Evolutionary conservation across 2,113 vertebrate genomes (phyloP).

Genomic region (Podocnemis expansa): DNA sequence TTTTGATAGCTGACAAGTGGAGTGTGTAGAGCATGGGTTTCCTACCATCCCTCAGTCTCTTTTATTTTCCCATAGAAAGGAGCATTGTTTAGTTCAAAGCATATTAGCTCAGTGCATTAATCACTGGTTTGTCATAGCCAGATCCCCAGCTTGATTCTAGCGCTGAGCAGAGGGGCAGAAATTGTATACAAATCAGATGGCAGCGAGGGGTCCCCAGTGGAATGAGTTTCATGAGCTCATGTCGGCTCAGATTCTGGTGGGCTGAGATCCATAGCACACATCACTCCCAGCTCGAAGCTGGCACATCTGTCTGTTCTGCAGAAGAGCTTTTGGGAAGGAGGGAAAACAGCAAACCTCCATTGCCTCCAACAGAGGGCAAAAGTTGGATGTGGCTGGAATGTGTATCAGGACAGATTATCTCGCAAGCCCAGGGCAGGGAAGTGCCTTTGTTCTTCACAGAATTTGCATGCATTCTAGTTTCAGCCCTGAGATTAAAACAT

Average conservation of each 20-base stretch:
- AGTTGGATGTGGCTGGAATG: neutral
- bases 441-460: neutral
- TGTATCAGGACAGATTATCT: neutral
- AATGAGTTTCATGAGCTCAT: neutral
- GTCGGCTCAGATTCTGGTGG: neutral
- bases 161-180: neutral
- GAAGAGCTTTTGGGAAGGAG: neutral
- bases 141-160: neutral
- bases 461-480: neutral
- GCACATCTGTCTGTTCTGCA: neutral
- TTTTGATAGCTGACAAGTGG: neutral
- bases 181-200: neutral
- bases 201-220: neutral
- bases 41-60: neutral
- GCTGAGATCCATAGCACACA: neutral
- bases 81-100: neutral
- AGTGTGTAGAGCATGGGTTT: neutral
- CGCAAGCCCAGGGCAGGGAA: no score
- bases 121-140: neutral
- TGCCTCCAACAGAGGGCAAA: neutral
- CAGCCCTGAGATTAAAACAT: neutral
- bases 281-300: neutral
- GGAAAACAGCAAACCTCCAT: neutral
- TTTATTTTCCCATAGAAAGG: neutral
- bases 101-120: neutral